Percentiles rank a stretch among this genome's conserved stretches.
phyloP scores from a whole-genome alignment of 2,888 invertebrate species.

The Cryptocheilus praepositus region DNA sequence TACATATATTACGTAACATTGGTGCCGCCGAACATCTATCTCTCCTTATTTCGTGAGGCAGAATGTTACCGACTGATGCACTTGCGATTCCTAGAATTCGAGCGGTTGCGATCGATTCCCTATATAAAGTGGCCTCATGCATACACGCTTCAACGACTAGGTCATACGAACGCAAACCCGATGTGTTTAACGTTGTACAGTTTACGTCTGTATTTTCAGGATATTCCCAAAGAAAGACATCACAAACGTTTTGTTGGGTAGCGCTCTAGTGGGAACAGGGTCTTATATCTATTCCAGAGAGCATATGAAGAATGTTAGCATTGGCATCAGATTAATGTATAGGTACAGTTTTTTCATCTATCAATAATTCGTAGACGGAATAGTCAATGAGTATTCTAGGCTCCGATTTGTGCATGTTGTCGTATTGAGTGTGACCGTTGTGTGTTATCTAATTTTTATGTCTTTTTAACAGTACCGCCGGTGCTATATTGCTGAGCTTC shows the following conservation, averaged over 20 bases:
- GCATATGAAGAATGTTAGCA: conserved; percentile 82
- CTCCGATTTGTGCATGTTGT: background rate
- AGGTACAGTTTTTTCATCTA: conserved; percentile 75
- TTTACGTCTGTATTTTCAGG: conserved; percentile 75
- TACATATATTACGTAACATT: background rate
- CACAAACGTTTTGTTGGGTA: conserved; percentile 87
- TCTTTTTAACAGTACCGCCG: conserved; percentile 77
- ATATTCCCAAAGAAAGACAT: conserved; percentile 85
- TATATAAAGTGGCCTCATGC: too few relatives aligned
- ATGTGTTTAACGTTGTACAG: too few relatives aligned
- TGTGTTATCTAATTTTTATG: background rate
- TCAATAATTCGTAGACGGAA: background rate
- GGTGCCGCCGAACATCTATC: too few relatives aligned
- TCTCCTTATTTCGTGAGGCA: too few relatives aligned
- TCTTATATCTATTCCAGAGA: conserved; percentile 89
- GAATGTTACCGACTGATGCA: too few relatives aligned
- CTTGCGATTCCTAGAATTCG: too few relatives aligned
- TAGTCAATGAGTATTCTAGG: background rate
- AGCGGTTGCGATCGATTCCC: too few relatives aligned
- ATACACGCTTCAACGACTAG: too few relatives aligned
- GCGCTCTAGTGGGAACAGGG: conserved; percentile 88
- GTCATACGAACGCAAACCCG: too few relatives aligned
- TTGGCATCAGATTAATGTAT: conserved; percentile 80
- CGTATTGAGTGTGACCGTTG: background rate
- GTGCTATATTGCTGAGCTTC: conserved; percentile 89